These are phyloP conservation scores for Anniella stebbinsi DNA, from an alignment of 2,797 vertebrate genomes.

Conservation along the genomic window DNA sequence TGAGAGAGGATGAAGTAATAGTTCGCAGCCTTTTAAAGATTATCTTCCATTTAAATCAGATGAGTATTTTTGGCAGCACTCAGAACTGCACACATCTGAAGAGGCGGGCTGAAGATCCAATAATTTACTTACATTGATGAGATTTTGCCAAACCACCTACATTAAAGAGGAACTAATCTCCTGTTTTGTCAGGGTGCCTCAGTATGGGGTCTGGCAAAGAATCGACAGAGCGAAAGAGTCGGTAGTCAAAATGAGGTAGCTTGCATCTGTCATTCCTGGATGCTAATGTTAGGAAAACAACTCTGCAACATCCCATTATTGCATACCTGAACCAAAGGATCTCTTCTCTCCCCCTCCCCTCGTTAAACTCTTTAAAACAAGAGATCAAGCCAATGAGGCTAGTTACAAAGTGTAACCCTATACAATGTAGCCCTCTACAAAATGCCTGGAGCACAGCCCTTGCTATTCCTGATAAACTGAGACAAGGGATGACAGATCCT, in stretches of 20 bases:
- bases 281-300: too few species aligned
- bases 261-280: neutral
- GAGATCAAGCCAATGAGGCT: too few species aligned
- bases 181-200: constrained; percentile 46
- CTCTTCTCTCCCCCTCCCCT: neutral
- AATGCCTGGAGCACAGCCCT: too few species aligned
- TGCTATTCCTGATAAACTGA: too few species aligned
- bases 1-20: constrained; percentile 57
- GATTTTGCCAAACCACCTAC: constrained; percentile 67
- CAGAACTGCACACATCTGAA: constrained; percentile 60
- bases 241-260: neutral
- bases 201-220: constrained; percentile 42
- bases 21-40: constrained; percentile 64
- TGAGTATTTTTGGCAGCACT: constrained; percentile 68
- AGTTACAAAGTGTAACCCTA: too few species aligned
- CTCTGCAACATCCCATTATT: neutral
- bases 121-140: constrained; percentile 48
- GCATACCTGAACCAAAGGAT: neutral
- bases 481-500: too few species aligned
- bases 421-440: too few species aligned
- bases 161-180: constrained; percentile 57
- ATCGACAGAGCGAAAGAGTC: neutral
- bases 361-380: neutral
- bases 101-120: constrained; percentile 63
- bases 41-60: constrained; percentile 67